These are phyloP conservation scores for Erebia epiphron DNA, from an alignment of 2,888 invertebrate genomes.

Conservation along the genomic window DNA sequence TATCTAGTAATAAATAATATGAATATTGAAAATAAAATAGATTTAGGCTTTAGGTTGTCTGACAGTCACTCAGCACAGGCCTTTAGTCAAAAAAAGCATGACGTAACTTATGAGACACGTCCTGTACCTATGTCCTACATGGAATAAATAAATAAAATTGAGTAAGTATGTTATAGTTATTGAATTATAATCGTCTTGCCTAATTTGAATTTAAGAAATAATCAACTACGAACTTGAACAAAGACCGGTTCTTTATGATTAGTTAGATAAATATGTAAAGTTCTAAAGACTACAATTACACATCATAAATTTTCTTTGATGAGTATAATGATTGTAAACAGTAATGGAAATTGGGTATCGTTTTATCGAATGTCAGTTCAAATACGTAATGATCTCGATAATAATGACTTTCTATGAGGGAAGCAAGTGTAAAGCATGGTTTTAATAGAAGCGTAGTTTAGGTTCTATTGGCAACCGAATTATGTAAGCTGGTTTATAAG, in stretches of 20 bases:
- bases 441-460: not conserved
- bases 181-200: too few relatives aligned
- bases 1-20: not conserved
- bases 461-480: too few relatives aligned
- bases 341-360: constrained; percentile 49
- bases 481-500: not conserved
- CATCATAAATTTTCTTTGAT: constrained; percentile 60
- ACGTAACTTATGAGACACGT: too few relatives aligned
- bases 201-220: too few relatives aligned
- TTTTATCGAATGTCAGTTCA: constrained; percentile 53
- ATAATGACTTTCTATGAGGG: constrained; percentile 10
- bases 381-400: constrained; percentile 48
- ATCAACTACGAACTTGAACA: not conserved
- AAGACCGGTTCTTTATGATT: not conserved
- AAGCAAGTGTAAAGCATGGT: not conserved
- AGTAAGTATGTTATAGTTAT: too few relatives aligned
- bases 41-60: too few relatives aligned
- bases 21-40: not conserved
- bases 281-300: constrained; percentile 43
- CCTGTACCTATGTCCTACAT: too few relatives aligned
- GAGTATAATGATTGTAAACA: constrained; percentile 46
- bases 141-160: too few relatives aligned
- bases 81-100: not conserved
- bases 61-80: too few relatives aligned
- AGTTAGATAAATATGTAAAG: not conserved